phyloP scores from a whole-genome alignment of 2,797 vertebrate genomes.

The Sebastiscus tertius region DNA sequence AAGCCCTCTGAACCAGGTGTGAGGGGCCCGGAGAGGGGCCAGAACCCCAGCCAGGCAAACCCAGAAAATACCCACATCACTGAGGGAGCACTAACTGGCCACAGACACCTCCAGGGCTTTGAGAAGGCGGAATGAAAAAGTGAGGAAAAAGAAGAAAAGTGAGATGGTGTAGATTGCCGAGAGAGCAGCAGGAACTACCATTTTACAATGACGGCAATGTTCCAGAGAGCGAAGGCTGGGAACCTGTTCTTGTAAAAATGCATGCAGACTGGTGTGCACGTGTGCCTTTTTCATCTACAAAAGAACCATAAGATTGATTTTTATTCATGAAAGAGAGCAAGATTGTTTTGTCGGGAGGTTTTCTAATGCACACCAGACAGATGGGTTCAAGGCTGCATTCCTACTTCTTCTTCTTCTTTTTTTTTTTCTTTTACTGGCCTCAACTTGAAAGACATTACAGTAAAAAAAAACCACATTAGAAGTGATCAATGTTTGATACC shows the following conservation, averaged over 20 bases:
- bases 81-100: slow-evolving; percentile 65
- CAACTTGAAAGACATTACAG: slow-evolving; percentile 65
- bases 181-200: slow-evolving; percentile 30
- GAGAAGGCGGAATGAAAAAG: slow-evolving; percentile 41
- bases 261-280: slow-evolving; percentile 43
- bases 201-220: slow-evolving; percentile 56
- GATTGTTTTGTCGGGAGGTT: slow-evolving; percentile 64
- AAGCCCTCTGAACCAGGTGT: slow-evolving; percentile 74
- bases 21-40: slow-evolving; percentile 60
- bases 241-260: slow-evolving; percentile 59
- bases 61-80: slow-evolving; percentile 59
- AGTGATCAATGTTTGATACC: slow-evolving; percentile 62
- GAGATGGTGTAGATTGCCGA: slow-evolving; percentile 48
- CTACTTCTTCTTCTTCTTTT: slow-evolving; percentile 14
- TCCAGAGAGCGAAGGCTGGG: slow-evolving; percentile 41
- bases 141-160: slow-evolving; percentile 25
- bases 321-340: slow-evolving; percentile 62
- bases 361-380: slow-evolving; percentile 75
- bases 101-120: slow-evolving; percentile 68
- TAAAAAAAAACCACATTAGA: slow-evolving; percentile 40
- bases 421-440: slow-evolving; percentile 43
- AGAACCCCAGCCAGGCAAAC: slow-evolving; percentile 31
- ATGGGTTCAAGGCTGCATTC: slow-evolving; percentile 70
- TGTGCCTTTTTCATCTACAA: slow-evolving; percentile 54
- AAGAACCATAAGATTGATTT: slow-evolving; percentile 56